Evolutionary conservation across 2,113 vertebrate species (phyloP).

Genomic region (Sus scrofa): T2T-Sscrofa CM000812.6:116862001-116862500

Average conservation of each 20-base stretch:
- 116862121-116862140: background rate
- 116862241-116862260: background rate
- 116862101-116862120: background rate
- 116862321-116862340: background rate
- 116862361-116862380: background rate
- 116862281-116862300: background rate
- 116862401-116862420: background rate
- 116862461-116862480: background rate
- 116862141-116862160: background rate
- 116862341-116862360: background rate
- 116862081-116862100: background rate
- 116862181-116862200: background rate
- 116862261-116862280: background rate
- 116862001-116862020: background rate
- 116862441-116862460: background rate
- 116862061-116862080: background rate
- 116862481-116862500: background rate
- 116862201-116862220: background rate
- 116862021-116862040: background rate
- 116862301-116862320: background rate
- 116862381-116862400: background rate
- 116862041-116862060: slow-evolving; percentile 43
- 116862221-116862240: background rate
- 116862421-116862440: background rate
- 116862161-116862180: background rate